Evolutionary conservation across 2,888 invertebrate species (phyloP).

Genomic region (Pomacea canaliculata): DNA sequence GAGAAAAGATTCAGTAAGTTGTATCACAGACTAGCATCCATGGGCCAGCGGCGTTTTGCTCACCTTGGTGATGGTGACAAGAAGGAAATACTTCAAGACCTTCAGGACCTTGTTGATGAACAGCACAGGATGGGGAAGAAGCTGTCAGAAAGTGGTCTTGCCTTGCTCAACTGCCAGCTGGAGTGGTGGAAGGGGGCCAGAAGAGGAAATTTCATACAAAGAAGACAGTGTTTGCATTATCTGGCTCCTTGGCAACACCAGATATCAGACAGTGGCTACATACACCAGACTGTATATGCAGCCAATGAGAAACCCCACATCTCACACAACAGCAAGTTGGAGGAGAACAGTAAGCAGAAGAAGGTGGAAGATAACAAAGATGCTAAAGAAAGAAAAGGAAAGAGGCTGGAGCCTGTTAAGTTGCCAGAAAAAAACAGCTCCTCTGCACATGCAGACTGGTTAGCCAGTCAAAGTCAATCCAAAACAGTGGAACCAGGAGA

Average conservation of each 20-base stretch:
- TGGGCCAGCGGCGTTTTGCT: neutral
- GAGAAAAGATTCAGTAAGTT: constrained; percentile 9
- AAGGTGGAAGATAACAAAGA: neutral
- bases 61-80: neutral
- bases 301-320: neutral
- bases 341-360: neutral
- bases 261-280: neutral
- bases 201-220: neutral
- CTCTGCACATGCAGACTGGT: neutral
- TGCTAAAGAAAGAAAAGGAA: neutral
- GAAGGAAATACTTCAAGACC: neutral
- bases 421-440: neutral
- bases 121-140: neutral
- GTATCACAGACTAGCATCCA: neutral
- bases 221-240: neutral
- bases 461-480: neutral
- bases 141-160: neutral
- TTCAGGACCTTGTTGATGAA: neutral
- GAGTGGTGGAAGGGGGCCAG: neutral
- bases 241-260: neutral
- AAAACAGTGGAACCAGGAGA: neutral
- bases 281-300: neutral
- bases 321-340: neutral
- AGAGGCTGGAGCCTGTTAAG: neutral
- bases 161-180: neutral